Percentiles rank a stretch among this genome's conserved stretches.
These are phyloP conservation scores for Stigmatopora nigra DNA, from an alignment of 2,113 vertebrate genomes.

Conservation along the genomic window DNA sequence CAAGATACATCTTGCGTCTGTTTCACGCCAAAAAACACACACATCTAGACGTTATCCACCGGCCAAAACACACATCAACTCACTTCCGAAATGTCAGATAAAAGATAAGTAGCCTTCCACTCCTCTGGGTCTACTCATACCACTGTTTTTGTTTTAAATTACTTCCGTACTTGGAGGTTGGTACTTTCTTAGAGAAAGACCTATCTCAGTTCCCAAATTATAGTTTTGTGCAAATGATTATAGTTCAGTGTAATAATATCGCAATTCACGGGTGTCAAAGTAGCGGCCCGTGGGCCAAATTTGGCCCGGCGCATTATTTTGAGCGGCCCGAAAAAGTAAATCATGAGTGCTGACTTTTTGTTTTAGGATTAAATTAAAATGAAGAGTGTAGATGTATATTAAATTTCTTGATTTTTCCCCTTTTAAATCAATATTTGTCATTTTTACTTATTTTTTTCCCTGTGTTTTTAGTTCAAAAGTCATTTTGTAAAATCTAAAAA, in stretches of 20 bases:
- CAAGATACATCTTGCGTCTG: conserved; percentile 26
- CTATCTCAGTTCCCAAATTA: not conserved
- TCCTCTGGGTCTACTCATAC: not conserved
- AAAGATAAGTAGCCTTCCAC: not conserved
- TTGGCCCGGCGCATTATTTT: no score
- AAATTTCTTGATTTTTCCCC: no score
- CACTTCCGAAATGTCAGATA: conserved; percentile 7
- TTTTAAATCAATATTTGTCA: no score
- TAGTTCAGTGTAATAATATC: not conserved
- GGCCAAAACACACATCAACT: conserved; percentile 25
- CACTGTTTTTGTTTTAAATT: not conserved
- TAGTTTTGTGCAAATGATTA: not conserved
- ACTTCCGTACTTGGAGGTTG: not conserved
- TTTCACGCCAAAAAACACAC: conserved; percentile 7
- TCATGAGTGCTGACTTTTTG: no score
- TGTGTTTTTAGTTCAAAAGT: no score
- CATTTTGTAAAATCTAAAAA: no score
- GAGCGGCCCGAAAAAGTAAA: no score
- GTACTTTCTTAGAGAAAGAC: not conserved
- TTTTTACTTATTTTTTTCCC: no score
- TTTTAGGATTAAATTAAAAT: no score
- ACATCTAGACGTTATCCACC: not conserved
- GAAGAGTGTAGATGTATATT: no score
- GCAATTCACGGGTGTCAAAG: no score
- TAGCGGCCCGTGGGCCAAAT: no score